These are phyloP conservation scores for Urocynchramus pylzowi DNA, from an alignment of 2,113 vertebrate species.

Conservation along the genomic window DNA sequence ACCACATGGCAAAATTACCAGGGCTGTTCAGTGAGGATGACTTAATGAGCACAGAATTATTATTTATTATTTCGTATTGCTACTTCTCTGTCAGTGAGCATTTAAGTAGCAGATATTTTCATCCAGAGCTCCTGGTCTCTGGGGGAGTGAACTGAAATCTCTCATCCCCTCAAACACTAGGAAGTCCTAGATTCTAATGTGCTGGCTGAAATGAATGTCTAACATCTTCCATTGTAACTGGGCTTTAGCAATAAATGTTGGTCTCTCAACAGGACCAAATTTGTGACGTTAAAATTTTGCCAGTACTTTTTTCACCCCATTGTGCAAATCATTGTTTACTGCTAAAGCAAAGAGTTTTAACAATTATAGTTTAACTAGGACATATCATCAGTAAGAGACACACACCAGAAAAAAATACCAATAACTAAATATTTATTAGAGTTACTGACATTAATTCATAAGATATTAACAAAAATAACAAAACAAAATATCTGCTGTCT, in stretches of 20 bases:
- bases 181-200: not conserved
- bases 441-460: not conserved
- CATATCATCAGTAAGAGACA: not conserved
- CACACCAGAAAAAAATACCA: not conserved
- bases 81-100: not conserved
- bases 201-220: not conserved
- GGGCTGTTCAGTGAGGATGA: constrained; percentile 57
- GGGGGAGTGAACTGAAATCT: not conserved
- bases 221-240: not conserved
- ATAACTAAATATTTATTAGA: constrained; percentile 27
- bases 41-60: constrained; percentile 69
- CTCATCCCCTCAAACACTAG: not conserved
- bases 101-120: constrained; percentile 4
- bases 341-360: not conserved
- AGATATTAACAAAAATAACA: not conserved
- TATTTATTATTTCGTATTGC: constrained; percentile 64
- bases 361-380: not conserved
- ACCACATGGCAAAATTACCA: constrained; percentile 62
- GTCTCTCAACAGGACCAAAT: not conserved
- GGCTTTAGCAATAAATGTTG: not conserved
- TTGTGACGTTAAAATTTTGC: not conserved
- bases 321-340: not conserved
- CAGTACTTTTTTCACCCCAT: not conserved
- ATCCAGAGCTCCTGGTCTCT: not conserved
- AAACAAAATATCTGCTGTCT: not conserved